phyloP scores from a whole-genome alignment of 2,113 vertebrate species.

The Antechinus stuartii region DNA sequence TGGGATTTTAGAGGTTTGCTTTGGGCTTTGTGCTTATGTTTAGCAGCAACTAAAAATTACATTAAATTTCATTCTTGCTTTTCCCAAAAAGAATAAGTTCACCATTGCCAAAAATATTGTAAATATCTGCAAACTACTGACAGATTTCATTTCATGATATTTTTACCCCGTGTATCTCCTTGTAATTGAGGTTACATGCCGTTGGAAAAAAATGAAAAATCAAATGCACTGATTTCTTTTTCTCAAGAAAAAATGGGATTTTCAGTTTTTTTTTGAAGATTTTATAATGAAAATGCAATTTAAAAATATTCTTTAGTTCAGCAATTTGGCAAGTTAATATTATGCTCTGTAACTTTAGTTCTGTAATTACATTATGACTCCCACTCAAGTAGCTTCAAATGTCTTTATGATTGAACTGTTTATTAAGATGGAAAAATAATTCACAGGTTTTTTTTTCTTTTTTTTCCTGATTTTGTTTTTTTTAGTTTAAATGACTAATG shows the following conservation, averaged over 20 bases:
- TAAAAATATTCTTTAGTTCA: not conserved
- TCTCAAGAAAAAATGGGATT: not conserved
- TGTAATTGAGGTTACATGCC: not conserved
- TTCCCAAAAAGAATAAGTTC: not conserved
- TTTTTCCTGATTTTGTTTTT: not conserved
- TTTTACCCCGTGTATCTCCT: not conserved
- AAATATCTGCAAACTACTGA: not conserved
- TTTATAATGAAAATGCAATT: not conserved
- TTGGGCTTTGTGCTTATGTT: not conserved
- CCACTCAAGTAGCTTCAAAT: not conserved
- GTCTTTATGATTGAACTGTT: not conserved
- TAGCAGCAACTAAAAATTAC: not conserved
- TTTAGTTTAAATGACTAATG: not conserved
- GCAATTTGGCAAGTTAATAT: slow-evolving; percentile 8
- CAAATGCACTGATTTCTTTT: not conserved
- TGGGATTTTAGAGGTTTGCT: not conserved
- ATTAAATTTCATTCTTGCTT: not conserved
- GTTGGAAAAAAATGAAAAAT: not conserved
- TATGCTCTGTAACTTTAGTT: not conserved
- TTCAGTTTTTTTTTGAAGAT: not conserved
- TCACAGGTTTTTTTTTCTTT: not conserved
- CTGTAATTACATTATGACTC: not conserved
- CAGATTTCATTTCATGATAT: not conserved
- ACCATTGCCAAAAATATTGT: not conserved
- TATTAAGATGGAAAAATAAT: not conserved